Percentiles rank a stretch among this genome's conserved stretches.
phyloP scores from a whole-genome alignment of 2,797 vertebrate species.

The Catostomus latipinnis region DNA sequence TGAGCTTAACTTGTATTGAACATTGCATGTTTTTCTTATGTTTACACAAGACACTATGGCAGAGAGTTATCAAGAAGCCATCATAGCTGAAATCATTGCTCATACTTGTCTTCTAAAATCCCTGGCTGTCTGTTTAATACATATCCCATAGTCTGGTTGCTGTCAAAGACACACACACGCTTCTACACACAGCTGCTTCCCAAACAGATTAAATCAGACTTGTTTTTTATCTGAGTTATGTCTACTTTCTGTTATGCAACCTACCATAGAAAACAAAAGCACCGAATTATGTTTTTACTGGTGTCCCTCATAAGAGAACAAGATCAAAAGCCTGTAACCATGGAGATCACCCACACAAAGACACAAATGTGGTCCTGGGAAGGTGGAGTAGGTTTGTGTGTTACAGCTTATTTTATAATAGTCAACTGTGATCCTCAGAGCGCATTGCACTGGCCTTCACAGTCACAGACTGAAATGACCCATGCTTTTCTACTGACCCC shows the following conservation, averaged over 20 bases:
- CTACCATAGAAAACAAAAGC: conserved; percentile 19
- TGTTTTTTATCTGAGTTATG: neutral
- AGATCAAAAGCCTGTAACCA: conserved; percentile 58
- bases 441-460: neutral
- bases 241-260: neutral
- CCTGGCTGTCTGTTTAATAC: neutral
- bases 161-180: conserved; percentile 11
- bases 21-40: no score
- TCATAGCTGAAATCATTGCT: neutral
- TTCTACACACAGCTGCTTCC: neutral
- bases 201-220: neutral
- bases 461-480: neutral
- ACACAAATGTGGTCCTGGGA: conserved; percentile 19
- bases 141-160: conserved; percentile 3
- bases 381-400: conserved; percentile 20
- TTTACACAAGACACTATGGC: no score
- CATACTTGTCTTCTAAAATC: neutral
- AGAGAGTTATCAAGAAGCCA: no score
- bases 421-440: conserved; percentile 1
- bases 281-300: conserved; percentile 25
- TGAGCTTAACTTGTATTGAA: no score
- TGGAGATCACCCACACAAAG: conserved; percentile 49
- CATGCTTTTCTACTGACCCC: neutral
- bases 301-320: conserved; percentile 37
- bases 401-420: conserved; percentile 21